Evolutionary conservation across 2,888 invertebrate genomes (phyloP).

Genomic region (Opisthograptis luteolata): DNA sequence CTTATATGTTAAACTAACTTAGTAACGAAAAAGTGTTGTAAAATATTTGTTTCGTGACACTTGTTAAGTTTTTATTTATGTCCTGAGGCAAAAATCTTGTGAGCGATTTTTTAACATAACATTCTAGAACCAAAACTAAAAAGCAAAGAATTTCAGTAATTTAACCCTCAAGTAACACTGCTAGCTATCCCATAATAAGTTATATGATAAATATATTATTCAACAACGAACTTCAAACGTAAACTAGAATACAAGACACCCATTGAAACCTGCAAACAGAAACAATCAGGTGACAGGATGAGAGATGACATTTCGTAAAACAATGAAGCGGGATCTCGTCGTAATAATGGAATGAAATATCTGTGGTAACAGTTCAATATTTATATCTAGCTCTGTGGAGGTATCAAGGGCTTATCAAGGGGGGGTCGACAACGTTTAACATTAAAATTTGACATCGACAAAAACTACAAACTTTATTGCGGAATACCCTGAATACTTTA

Average conservation of each 20-base stretch:
- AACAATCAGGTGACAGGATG: constrained; percentile 82
- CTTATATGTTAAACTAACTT: too few relatives aligned
- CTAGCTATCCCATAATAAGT: too few relatives aligned
- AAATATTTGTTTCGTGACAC: too few relatives aligned
- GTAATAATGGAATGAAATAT: constrained; percentile 82
- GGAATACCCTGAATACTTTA: too few relatives aligned
- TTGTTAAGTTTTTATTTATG: too few relatives aligned
- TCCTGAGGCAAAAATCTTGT: too few relatives aligned
- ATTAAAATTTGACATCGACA: background rate
- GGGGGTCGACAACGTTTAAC: background rate
- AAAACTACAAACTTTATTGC: background rate
- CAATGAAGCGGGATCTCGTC: constrained; percentile 76
- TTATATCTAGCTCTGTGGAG: constrained; percentile 76
- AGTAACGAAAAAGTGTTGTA: too few relatives aligned
- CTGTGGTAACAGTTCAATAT: constrained; percentile 82
- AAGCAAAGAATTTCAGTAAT: background rate
- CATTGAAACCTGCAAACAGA: constrained; percentile 60
- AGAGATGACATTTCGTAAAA: constrained; percentile 82
- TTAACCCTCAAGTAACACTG: background rate
- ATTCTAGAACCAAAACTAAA: too few relatives aligned
- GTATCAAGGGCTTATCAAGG: constrained; percentile 9
- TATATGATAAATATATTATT: constrained; percentile 10
- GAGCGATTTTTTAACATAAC: too few relatives aligned
- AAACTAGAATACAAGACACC: constrained; percentile 52
- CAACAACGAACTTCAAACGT: constrained; percentile 22